Evolutionary conservation across 2,113 vertebrate species (phyloP).

Genomic region (Vulpes ferrilata): DNA sequence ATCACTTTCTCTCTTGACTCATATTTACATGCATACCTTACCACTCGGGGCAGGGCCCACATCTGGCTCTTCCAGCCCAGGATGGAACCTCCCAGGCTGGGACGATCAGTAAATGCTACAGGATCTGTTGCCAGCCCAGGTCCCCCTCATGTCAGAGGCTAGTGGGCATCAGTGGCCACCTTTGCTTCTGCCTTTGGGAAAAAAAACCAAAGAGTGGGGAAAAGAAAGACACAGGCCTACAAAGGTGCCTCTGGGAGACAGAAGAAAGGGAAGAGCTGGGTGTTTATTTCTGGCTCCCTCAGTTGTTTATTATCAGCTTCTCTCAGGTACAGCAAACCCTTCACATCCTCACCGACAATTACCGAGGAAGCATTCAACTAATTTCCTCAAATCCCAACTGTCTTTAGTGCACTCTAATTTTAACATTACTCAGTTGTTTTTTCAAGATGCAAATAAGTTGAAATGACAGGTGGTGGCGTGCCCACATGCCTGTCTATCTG

Average conservation of each 20-base stretch:
- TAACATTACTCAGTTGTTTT: conserved; percentile 78
- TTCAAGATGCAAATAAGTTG: conserved; percentile 73
- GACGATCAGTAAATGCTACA: not conserved
- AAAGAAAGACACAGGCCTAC: fast-evolving
- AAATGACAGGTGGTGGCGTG: conserved; percentile 55
- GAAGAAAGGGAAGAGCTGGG: not conserved
- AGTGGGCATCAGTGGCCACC: not conserved
- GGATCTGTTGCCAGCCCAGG: not conserved
- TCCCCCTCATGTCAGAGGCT: not conserved
- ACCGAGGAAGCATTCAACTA: conserved; percentile 78
- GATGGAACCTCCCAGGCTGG: not conserved
- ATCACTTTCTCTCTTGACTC: not conserved
- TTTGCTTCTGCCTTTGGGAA: not conserved
- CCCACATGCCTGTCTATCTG: not conserved
- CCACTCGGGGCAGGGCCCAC: not conserved
- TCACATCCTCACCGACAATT: conserved; percentile 78
- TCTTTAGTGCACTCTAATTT: conserved; percentile 84
- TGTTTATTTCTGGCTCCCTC: conserved; percentile 75
- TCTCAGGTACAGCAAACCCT: conserved; percentile 77
- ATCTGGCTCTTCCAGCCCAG: not conserved
- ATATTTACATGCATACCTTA: not conserved
- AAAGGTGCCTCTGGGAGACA: not conserved
- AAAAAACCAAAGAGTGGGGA: not conserved
- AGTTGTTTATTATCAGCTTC: conserved; percentile 82
- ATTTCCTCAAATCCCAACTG: conserved; percentile 79